Evolutionary conservation across 2,113 vertebrate species (phyloP).

Genomic region (Atherinomorus stipes): DNA sequence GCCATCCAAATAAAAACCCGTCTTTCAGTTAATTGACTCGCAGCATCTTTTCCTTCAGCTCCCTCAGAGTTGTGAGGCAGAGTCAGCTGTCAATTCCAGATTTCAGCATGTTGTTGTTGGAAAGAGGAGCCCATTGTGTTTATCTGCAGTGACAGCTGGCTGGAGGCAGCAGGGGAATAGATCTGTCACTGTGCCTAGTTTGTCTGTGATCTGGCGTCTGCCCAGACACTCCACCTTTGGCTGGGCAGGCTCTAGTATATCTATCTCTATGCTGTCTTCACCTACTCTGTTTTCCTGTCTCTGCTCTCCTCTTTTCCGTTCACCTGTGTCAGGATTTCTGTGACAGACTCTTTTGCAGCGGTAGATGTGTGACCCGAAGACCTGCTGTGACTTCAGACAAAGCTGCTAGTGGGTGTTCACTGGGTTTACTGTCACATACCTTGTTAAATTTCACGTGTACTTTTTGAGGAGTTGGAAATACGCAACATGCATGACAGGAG

Average conservation of each 20-base stretch:
- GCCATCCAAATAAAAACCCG: conserved; percentile 39
- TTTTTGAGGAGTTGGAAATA: conserved; percentile 11
- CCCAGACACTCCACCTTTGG: conserved; percentile 68
- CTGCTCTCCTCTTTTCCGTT: neutral
- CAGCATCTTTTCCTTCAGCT: conserved; percentile 45
- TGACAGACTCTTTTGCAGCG: conserved; percentile 2
- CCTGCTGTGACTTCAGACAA: conserved; percentile 14
- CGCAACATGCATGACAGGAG: conserved; percentile 49
- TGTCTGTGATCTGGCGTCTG: conserved; percentile 68
- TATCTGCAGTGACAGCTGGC: conserved; percentile 77
- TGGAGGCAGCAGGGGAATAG: conserved; percentile 67
- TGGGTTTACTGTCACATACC: conserved; percentile 1
- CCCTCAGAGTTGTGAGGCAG: conserved; percentile 54
- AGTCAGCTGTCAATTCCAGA: conserved; percentile 76
- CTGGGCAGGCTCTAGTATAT: conserved; percentile 34
- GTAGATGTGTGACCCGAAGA: neutral
- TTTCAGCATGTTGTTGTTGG: conserved; percentile 67
- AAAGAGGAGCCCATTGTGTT: conserved; percentile 69
- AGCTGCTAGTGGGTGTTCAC: neutral
- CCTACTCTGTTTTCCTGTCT: neutral
- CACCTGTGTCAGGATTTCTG: neutral
- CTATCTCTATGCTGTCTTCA: conserved; percentile 45
- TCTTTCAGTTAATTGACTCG: conserved; percentile 65
- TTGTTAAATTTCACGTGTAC: conserved; percentile 36
- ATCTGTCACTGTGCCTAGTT: conserved; percentile 74